phyloP scores from a whole-genome alignment of 2,797 vertebrate species.

The Sebastes miniatus region DNA sequence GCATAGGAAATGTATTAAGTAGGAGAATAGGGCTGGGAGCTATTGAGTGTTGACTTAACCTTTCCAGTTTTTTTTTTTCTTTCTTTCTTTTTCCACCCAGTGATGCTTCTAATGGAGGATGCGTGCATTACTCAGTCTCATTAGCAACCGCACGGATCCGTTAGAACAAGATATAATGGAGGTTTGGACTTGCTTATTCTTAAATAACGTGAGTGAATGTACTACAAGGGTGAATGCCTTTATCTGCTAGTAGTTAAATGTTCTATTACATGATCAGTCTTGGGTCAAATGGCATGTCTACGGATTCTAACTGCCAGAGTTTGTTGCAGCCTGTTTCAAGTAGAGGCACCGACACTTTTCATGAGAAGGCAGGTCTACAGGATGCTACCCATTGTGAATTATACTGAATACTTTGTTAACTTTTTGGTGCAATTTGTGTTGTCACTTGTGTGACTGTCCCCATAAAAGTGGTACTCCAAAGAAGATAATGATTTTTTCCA shows the following conservation, averaged over 20 bases:
- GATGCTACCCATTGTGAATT: background rate
- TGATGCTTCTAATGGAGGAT: slow-evolving; percentile 63
- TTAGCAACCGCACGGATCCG: slow-evolving; percentile 56
- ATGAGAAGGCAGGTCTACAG: background rate
- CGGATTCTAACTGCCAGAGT: slow-evolving; percentile 9
- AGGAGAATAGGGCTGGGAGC: slow-evolving; percentile 84
- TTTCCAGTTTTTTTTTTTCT: slow-evolving; percentile 59
- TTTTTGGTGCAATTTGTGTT: background rate
- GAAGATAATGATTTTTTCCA: background rate
- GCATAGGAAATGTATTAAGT: slow-evolving; percentile 99
- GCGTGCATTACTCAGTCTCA: slow-evolving; percentile 58
- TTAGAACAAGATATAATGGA: slow-evolving; percentile 49
- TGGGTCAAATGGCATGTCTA: slow-evolving; percentile 17
- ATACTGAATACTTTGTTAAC: background rate
- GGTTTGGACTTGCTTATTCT: slow-evolving; percentile 48
- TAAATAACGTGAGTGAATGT: slow-evolving; percentile 37
- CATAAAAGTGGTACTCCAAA: background rate
- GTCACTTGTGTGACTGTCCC: background rate
- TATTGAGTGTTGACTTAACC: slow-evolving; percentile 81
- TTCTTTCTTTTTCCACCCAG: slow-evolving; percentile 29
- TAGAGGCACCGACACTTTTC: background rate
- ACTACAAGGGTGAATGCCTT: slow-evolving; percentile 32
- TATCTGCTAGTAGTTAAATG: slow-evolving; percentile 46
- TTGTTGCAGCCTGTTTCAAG: slow-evolving; percentile 5
- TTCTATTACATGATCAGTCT: slow-evolving; percentile 23